These are phyloP conservation scores for Coendou prehensilis DNA, from an alignment of 2,797 vertebrate species.

Conservation along the genomic window DNA sequence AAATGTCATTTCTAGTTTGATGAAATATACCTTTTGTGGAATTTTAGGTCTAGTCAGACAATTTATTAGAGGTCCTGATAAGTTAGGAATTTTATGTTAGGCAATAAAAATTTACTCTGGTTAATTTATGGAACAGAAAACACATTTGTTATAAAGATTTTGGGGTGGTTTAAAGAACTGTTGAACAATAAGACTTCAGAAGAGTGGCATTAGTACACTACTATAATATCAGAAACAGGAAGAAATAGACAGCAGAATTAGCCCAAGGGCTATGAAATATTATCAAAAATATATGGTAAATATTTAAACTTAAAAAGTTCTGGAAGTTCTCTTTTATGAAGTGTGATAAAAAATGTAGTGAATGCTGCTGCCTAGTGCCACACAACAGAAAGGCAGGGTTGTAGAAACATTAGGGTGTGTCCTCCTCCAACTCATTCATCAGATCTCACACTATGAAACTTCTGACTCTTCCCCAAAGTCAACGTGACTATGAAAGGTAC, in stretches of 20 bases:
- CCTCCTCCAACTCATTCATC: background rate
- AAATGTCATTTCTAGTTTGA: background rate
- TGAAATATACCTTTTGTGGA: background rate
- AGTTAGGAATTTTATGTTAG: slow-evolving; percentile 24
- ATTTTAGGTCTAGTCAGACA: background rate
- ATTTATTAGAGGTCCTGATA: background rate
- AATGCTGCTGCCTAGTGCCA: background rate
- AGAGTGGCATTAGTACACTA: background rate
- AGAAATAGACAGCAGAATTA: background rate
- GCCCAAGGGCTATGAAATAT: background rate
- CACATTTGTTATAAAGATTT: background rate
- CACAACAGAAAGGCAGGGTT: background rate
- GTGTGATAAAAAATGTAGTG: background rate
- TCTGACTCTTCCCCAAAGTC: background rate
- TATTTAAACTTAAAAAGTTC: background rate
- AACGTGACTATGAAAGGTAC: background rate
- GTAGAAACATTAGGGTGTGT: background rate
- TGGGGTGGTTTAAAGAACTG: background rate
- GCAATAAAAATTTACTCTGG: background rate
- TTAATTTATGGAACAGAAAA: slow-evolving; percentile 38
- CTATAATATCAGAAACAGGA: background rate
- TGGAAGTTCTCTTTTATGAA: background rate
- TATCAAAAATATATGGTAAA: background rate
- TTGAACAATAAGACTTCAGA: background rate
- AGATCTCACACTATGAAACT: background rate